Base-by-base conservation (phyloP, 2,797 vertebrate species). In the Nyctibius grandis region DNA sequence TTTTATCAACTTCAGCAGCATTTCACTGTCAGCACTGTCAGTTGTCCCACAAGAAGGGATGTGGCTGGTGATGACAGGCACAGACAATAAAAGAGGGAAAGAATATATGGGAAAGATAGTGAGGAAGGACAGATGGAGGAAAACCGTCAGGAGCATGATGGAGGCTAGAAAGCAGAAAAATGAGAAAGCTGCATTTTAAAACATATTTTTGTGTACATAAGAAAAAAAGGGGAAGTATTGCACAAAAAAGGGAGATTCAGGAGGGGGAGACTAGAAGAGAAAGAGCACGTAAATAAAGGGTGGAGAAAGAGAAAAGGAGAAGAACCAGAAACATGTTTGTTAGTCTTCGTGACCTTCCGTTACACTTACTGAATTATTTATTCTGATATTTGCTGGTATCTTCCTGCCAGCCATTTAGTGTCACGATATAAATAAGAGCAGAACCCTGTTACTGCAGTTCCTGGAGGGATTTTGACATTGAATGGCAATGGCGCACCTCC, bases 331-430 rank as follows among this genome's bases (percentile, higher is more conserved):
- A 75, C 1, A 69, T 45, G 7, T 85, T 90, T 95, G 78, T 90
- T 85, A 92, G 45, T 60, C 38, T 85, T 89, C 0, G 2, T 91
- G 84, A 95, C 76, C 91, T 95, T 92, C 84, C 4, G 7, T 85
- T 93, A 92, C 45, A 80, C 81, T 85, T 78, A 73, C 53, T 95
- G 84, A 95, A 93, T 85, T 93, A 96, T 95, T 95, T 95, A 89
- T 94, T 89, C 86, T 88, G 84, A 53, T 95, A 91, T 93, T 95
- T 95, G 78, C 73, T 78, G 64, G 18, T 88, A n/a, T 94, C 92
- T 95, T 96, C 65, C 90, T 95, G 86, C 57, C 54, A 92, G 65
- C 73, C 65, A 42, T 95, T 94, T 91, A 82, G 78, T 95, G 82
- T 95, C 96, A 93, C 8, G 15, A 93, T 93, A 94, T 42, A 88